These are phyloP conservation scores for Pocillopora meandrina DNA, from an alignment of 92 coral and sea anemone species.

Conservation along the genomic window DNA sequence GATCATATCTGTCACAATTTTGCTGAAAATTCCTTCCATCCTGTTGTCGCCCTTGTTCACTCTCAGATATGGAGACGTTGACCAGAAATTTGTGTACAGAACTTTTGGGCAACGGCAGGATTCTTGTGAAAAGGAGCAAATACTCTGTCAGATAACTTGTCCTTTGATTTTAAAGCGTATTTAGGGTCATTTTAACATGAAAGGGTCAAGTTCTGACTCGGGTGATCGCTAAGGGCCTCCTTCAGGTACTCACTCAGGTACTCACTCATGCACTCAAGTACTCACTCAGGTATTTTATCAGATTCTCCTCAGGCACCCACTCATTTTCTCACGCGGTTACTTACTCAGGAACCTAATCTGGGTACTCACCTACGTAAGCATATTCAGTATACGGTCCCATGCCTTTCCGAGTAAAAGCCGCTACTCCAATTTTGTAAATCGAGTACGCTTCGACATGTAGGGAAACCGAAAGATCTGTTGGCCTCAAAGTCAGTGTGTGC, in stretches of 20 bases:
- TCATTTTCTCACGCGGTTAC: not conserved
- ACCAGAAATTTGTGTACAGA: conserved; percentile 77
- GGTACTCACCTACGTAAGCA: conserved; percentile 29
- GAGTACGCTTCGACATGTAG: conserved; percentile 35
- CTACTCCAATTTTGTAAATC: conserved; percentile 34
- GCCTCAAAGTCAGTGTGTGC: not conserved
- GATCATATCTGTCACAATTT: conserved; percentile 41
- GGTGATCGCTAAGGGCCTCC: no score
- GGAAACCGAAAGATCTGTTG: not conserved
- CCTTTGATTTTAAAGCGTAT: no score
- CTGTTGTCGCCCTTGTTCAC: conserved; percentile 11
- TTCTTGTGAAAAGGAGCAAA: conserved; percentile 30
- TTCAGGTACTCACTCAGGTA: no score
- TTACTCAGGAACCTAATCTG: not conserved
- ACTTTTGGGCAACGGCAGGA: conserved; percentile 77
- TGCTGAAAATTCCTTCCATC: conserved; percentile 66
- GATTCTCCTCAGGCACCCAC: no score
- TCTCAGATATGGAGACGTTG: conserved; percentile 70
- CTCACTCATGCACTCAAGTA: no score
- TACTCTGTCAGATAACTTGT: no score
- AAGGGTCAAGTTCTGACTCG: no score
- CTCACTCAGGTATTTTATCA: no score
- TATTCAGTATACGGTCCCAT: conserved; percentile 34
- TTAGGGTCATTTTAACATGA: no score
- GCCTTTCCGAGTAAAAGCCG: conserved; percentile 39